Evolutionary conservation across 2,888 invertebrate genomes (phyloP).

Genomic region (Pteria penguin): DNA sequence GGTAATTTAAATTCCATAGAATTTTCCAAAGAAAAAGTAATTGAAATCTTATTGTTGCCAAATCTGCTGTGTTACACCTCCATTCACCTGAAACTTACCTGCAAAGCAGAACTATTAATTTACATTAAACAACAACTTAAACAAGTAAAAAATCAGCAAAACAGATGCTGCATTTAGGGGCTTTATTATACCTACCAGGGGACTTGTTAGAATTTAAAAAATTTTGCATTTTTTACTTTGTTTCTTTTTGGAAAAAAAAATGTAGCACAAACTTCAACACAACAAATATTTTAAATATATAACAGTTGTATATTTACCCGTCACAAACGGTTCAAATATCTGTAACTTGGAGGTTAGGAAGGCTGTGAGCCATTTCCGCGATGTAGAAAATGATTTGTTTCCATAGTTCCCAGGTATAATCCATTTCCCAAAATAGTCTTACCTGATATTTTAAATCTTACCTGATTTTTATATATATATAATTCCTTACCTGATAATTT

Average conservation of each 20-base stretch:
- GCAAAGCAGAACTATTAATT: constrained; percentile 17
- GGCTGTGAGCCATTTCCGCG: neutral
- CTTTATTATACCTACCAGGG: constrained; percentile 35
- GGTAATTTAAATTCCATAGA: no score
- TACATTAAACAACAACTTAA: neutral
- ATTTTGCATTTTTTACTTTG: neutral
- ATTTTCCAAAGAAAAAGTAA: no score
- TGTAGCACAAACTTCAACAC: neutral
- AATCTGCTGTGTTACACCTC: no score
- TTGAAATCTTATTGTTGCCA: no score
- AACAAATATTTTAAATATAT: neutral
- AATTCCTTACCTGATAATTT: constrained; percentile 33
- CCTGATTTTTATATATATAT: constrained; percentile 19
- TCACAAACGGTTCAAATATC: neutral
- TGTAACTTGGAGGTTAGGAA: constrained; percentile 4
- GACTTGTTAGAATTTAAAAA: neutral
- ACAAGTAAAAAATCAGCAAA: neutral
- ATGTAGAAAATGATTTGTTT: neutral
- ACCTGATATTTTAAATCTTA: neutral
- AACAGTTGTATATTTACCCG: neutral
- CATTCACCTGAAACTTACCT: constrained; percentile 37
- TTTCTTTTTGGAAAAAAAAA: neutral
- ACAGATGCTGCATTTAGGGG: no score
- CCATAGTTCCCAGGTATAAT: neutral
- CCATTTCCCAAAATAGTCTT: constrained; percentile 1